Base-by-base conservation (phyloP, 2,888 invertebrate genomes). In the Tetranychus truncatus region DNA sequence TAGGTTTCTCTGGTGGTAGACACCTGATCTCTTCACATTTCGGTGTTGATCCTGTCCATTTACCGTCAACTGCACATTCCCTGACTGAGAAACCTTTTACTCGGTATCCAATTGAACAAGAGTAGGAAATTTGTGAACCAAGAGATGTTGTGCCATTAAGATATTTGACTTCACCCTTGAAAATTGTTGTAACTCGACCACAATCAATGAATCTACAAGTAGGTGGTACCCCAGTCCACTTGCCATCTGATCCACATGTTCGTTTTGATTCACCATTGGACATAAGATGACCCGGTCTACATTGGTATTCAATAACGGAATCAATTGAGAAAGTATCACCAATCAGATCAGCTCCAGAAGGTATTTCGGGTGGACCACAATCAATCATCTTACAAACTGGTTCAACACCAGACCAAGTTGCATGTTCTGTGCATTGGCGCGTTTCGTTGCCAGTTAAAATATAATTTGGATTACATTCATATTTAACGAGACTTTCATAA, bases 11-110 rank as follows among this genome's bases (percentile, higher is more conserved):
- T 0, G 94, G 93, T 80, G 92, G 92, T 0, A 89, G 86, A 80
- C 94, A 94, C 75, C 93, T 88, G 78, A 93, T 91, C 85, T 93
- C 92, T 88, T 92, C 92, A 82, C 94, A 94, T 84, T 89, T 88
- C 0, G 93, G 92, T 1, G 90, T 87, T 1, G 86, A 85, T 78
- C 91, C 91, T 81, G 90, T 91, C 93, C 93, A 94, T 80, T 87
- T 87, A 75, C 88, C 89, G 77, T 88, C 88, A 78, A 89, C 88
- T 67, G 87, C 84, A 80, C 93, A 94, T 21, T 86, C 84, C 76
- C 92, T 85, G 0, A 88, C 85, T 0, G 89, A 87, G 0, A 90
- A 89, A 0, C 93, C 93, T 75, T 87, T 88, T 3, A 94, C 85
- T 79, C 89, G 86, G 82, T 91, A 92, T 82, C 90, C 91, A 73